Evolutionary conservation across 2,888 invertebrate genomes (phyloP), one percentile per base, ranked within the genome.

Genomic region (Neoaliturus tenellus): DNA sequence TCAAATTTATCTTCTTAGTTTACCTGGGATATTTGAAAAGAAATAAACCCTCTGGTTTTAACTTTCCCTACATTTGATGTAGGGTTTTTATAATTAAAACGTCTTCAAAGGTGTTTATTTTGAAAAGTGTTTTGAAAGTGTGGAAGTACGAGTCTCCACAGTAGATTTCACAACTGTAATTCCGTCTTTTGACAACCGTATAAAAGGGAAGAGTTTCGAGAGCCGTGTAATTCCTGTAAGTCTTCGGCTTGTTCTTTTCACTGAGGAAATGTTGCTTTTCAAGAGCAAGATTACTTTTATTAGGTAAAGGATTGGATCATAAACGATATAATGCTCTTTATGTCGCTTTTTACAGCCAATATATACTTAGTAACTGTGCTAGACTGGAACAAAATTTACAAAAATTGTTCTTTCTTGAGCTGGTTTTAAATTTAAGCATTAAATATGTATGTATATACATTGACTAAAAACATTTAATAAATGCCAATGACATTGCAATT

Each of bases 141-240:
- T 8, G 62, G 17, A 62, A 62, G 62, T 62, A 20, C 28, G 31
- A 31, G 62, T 4, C 28, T 0, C 6, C 62, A 8, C 62, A 1
- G 14, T 1, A 62, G 62, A 62, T 62, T 62, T 62, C 28, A 62
- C 28, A 62, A 62, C 28, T 62, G 62, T 62, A 62, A 62, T 62
- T 62, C 62, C 62, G 62, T 62, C 62, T 62, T 62, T 62, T 62
- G 62, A 62, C 62, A 62, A 62, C 62, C 62, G 31, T 62, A 62
- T 62, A 62, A 62, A 62, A 62, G 62, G 17, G 12, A 62, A 62
- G 62, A 62, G 62, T 62, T 62, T 62, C 62, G 25, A 62, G 17
- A 62, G 62, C 62, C 62, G 62, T 10, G 62, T 62, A 62, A 62
- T 62, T 14, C 62, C 62, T 62, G 28, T 8, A 17, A 28, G 28